Conservation (phyloP, 1,140 invertebrate species). For the Brachionus angularis region DNA sequence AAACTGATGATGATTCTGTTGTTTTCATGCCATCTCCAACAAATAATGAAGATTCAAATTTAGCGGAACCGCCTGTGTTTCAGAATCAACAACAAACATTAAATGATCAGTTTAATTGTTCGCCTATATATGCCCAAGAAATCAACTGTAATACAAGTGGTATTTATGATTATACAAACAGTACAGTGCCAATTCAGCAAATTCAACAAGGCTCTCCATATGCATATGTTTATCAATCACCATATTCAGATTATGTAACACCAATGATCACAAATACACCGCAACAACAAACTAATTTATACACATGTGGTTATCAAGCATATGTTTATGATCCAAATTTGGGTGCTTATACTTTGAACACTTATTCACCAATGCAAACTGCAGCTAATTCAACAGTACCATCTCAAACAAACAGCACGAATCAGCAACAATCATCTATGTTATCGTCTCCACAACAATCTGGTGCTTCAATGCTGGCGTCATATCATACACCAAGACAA, state of each 20-base stretch:
- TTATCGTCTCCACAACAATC: conserved; percentile 9
- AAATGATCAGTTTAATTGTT: too few relatives aligned
- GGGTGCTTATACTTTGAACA: conserved; percentile 21
- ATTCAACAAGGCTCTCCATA: conserved; percentile 23
- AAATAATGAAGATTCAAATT: too few relatives aligned
- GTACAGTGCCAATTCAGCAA: conserved; percentile 26
- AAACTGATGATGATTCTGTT: too few relatives aligned
- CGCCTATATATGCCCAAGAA: too few relatives aligned
- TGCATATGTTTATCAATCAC: conserved; percentile 20
- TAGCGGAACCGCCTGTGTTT: too few relatives aligned
- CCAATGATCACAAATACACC: conserved; percentile 10
- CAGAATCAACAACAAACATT: too few relatives aligned
- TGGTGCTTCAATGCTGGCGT: neutral
- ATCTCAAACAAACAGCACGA: neutral
- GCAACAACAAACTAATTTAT: conserved; percentile 5
- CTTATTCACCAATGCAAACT: conserved; percentile 23
- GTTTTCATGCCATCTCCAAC: too few relatives aligned
- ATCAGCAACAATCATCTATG: neutral
- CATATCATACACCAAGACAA: conserved; percentile 35
- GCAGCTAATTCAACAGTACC: conserved; percentile 1
- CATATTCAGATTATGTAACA: conserved; percentile 23
- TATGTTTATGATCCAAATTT: conserved; percentile 26
- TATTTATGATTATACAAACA: conserved; percentile 1
- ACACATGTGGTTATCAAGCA: too few relatives aligned
- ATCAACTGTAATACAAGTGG: conserved; percentile 9